Evolutionary conservation across 2,113 vertebrate species (phyloP), one percentile per base, ranked within the genome.

Genomic region (Uropsilus gracilis): DNA sequence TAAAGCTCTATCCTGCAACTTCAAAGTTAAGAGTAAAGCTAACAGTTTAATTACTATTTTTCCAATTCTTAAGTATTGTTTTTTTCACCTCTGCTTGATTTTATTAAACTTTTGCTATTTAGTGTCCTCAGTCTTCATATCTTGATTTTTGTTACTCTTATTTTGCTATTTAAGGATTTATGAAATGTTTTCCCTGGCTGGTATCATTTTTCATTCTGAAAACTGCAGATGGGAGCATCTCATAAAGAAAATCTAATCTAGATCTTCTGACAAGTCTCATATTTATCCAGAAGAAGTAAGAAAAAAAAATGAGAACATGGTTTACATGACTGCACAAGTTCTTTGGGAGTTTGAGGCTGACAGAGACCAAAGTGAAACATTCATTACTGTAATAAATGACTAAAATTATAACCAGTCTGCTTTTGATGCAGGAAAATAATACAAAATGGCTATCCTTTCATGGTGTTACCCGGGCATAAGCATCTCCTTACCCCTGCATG

Each of bases 401-500:
- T 48, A n/a, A 85, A 55, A 68, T 89, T 94, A 97, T 92, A 87
- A 68, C 88, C 75, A 66, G 86, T 16, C 90, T 73, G 71, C 11
- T 94, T 89, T 90, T 75, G 68, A 80, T 34, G 89, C 55, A 81
- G 50, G 80, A 75, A 97, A 94, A 94, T 89, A 82, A 93, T 88
- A 87, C 8, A 30, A 64, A 44, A 39, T 2, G 13, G 57, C 48
- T 42, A 30, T 6, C 42, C 57, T 85, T 68, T 39, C 34, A 86
- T 0, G 5, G 55, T n/a, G 69, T 13, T 24, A 26, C 82, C 77
- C 28, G 82, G 90, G 94, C 71, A 73, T 32, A 44, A 86, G 63
- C 39, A 14, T 32, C 72, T 89, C 95, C 95, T 96, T 99, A 99
- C 99, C 99, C 98, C 99, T 98, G 98, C 99, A 99, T 17, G 99